Percentiles rank a stretch among this genome's conserved stretches.
Conservation (phyloP, 2,797 vertebrate species). For the Apogon hyalosoma region DNA sequence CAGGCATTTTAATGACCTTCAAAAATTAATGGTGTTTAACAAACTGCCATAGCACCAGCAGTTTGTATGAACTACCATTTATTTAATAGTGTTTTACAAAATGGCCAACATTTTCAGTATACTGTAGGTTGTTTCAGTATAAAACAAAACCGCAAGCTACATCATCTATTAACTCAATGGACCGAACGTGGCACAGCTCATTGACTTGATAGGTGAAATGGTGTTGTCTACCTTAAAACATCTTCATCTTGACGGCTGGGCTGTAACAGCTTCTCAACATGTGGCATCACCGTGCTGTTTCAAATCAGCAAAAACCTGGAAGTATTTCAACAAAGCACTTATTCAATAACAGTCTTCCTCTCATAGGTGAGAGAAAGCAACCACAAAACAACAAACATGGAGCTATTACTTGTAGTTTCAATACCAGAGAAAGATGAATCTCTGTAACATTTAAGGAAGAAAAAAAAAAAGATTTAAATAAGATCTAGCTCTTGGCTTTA, state of each 20-base stretch:
- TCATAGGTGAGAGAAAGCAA: slow-evolving; percentile 25
- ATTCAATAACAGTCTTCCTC: slow-evolving; percentile 11
- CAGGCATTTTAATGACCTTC: slow-evolving; percentile 12
- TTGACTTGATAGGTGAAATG: slow-evolving; percentile 60
- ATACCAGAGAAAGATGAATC: slow-evolving; percentile 1
- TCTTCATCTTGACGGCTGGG: slow-evolving; percentile 33
- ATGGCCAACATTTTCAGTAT: slow-evolving; percentile 11
- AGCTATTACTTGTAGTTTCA: slow-evolving; percentile 11
- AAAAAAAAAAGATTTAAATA: slow-evolving; percentile 27
- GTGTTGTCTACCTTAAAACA: slow-evolving; percentile 43
- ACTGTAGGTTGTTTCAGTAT: slow-evolving; percentile 11
- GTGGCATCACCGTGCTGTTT: slow-evolving; percentile 15
- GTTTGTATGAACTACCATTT: slow-evolving; percentile 1
- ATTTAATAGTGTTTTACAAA: slow-evolving; percentile 23
- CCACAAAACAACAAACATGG: slow-evolving; percentile 8
- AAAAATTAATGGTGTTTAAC: slow-evolving; percentile 1
- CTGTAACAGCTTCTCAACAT: slow-evolving; percentile 35
- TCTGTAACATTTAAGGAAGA: slow-evolving; percentile 18
- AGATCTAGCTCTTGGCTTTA: slow-evolving; percentile 19
- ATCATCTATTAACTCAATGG: slow-evolving; percentile 51
- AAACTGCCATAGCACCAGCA: background rate
- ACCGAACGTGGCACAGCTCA: slow-evolving; percentile 36
- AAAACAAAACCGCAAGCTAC: slow-evolving; percentile 31
- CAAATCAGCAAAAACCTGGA: slow-evolving; percentile 23
- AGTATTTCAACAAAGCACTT: slow-evolving; percentile 29